Conservation (phyloP, 2,888 invertebrate genomes). For the Rotaria macrura region DNA sequence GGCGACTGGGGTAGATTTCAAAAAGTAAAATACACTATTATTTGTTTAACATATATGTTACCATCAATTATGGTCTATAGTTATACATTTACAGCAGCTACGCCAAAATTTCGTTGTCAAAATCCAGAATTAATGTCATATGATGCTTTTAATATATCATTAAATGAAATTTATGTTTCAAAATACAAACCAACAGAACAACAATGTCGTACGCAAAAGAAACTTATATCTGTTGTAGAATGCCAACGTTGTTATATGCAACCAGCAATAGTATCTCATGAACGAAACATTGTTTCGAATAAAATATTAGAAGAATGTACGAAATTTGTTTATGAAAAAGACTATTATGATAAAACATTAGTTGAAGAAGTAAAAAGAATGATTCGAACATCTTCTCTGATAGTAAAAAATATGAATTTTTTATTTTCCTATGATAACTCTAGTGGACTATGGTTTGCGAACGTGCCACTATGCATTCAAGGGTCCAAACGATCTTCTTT, state of each 20-base stretch:
- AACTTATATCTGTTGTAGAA: neutral
- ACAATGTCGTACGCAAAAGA: neutral
- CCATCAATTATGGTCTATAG: slow-evolving; percentile 17
- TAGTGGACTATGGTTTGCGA: slow-evolving; percentile 17
- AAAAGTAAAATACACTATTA: neutral
- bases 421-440: neutral
- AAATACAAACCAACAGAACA: neutral
- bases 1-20: slow-evolving; percentile 1
- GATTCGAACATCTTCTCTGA: too few relatives aligned
- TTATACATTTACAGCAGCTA: neutral
- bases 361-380: neutral
- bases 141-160: neutral
- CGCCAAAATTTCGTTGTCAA: neutral
- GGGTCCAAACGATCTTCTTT: neutral
- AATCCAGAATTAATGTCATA: neutral
- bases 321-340: neutral
- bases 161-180: neutral
- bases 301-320: neutral
- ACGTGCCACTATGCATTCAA: neutral
- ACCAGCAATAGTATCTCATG: neutral
- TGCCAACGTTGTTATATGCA: neutral
- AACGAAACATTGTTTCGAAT: neutral
- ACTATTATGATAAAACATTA: neutral
- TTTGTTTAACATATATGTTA: neutral
- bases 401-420: neutral